A percentile compares a stretch with the other conserved stretches of the same genome.
phyloP scores from a whole-genome alignment of 2,888 invertebrate species.

The Sphecodes monilicornis region DNA sequence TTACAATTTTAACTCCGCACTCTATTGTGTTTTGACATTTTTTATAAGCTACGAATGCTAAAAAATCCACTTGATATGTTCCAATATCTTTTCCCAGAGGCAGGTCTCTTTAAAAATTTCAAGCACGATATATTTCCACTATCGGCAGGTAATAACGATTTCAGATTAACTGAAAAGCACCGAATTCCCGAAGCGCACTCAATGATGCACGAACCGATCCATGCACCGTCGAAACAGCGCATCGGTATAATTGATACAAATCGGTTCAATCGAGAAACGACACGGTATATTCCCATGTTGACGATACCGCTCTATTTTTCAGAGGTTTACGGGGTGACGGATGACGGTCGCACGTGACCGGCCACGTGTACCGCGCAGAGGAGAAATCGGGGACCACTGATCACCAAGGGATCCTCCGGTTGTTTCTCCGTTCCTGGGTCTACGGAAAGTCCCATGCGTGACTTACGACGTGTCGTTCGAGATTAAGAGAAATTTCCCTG shows the following conservation, averaged over 20 bases:
- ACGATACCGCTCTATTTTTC: conserved; percentile 54
- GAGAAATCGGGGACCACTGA: conserved; percentile 41
- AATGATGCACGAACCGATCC: conserved; percentile 21
- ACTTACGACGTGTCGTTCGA: conserved; percentile 46
- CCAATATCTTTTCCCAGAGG: not conserved
- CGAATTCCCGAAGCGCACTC: not conserved
- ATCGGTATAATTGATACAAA: conserved; percentile 37
- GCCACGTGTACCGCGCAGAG: conserved; percentile 55
- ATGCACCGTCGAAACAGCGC: not conserved
- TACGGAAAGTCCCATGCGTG: conserved; percentile 46
- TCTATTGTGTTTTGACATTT: too few relatives aligned
- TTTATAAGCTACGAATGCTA: too few relatives aligned
- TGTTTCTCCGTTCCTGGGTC: conserved; percentile 4
- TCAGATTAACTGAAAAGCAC: not conserved
- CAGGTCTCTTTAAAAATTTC: not conserved
- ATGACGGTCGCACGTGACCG: conserved; percentile 58
- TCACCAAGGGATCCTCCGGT: not conserved
- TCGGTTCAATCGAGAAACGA: conserved; percentile 13
- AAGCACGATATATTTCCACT: not conserved
- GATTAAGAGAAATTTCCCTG: conserved; percentile 61
- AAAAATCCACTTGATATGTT: too few relatives aligned
- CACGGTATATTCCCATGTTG: conserved; percentile 38
- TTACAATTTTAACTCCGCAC: too few relatives aligned
- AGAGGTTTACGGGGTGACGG: conserved; percentile 58
- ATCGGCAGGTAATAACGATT: not conserved